phyloP scores from a whole-genome alignment of 2,888 invertebrate genomes.

The Apomyelois bistriatella region DNA sequence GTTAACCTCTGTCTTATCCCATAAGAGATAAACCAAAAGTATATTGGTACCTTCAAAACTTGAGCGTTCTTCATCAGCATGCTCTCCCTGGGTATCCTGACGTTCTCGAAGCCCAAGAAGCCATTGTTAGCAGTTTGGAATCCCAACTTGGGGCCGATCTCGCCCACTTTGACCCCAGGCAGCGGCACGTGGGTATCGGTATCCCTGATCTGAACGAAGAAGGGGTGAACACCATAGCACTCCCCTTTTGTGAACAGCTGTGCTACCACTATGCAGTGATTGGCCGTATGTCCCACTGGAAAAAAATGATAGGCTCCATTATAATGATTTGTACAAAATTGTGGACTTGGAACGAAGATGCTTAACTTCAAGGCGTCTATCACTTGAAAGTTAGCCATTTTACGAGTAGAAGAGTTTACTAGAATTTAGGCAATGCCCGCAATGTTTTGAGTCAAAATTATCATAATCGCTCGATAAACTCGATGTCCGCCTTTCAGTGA shows the following conservation, averaged over 20 bases:
- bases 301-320: conserved; percentile 16
- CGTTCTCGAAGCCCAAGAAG: conserved; percentile 90
- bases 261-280: conserved; percentile 93
- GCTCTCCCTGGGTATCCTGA: conserved; percentile 90
- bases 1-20: no score
- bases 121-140: conserved; percentile 95
- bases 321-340: no score
- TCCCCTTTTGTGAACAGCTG: conserved; percentile 89
- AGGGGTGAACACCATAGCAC: conserved; percentile 92
- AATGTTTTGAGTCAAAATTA: no score
- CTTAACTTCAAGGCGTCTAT: no score
- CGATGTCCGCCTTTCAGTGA: no score
- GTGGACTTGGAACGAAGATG: no score
- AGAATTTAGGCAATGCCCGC: no score
- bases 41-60: conserved; percentile 83
- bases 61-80: conserved; percentile 96
- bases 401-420: no score
- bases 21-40: no score
- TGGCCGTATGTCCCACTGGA: conserved; percentile 93
- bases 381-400: no score
- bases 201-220: conserved; percentile 93
- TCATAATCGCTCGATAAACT: no score
- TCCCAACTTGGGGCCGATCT: conserved; percentile 95
- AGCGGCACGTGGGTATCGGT: conserved; percentile 91
- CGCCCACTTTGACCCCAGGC: conserved; percentile 92